Evolutionary conservation across 2,113 vertebrate genomes (phyloP).

Genomic region (Antechinus flavipes): DNA sequence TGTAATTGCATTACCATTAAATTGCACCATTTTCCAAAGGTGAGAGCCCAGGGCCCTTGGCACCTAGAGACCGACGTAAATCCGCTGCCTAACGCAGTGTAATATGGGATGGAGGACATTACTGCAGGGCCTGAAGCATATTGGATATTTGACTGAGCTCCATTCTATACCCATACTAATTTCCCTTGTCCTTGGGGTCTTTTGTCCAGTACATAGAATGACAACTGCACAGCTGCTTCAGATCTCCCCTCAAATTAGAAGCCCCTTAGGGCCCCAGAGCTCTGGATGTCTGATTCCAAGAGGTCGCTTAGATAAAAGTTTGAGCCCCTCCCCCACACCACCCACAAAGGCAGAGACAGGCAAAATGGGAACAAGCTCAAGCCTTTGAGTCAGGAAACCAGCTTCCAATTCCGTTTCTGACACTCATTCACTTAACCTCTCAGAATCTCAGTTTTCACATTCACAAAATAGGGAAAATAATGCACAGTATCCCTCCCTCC

Average conservation of each 20-base stretch:
- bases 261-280: neutral
- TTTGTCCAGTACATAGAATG: neutral
- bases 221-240: neutral
- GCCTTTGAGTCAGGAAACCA: neutral
- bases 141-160: conserved; percentile 38
- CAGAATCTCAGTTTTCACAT: neutral
- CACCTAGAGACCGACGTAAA: conserved; percentile 60
- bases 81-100: conserved; percentile 44
- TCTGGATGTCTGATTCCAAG: neutral
- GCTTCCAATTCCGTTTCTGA: neutral
- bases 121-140: conserved; percentile 49
- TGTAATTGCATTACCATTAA: conserved; percentile 81
- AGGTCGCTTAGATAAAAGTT: neutral
- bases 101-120: conserved; percentile 5
- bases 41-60: conserved; percentile 71
- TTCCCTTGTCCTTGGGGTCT: conserved; percentile 51
- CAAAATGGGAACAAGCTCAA: neutral
- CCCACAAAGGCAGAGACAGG: neutral
- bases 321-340: neutral
- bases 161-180: conserved; percentile 58
- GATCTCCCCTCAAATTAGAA: neutral
- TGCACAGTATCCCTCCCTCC: neutral
- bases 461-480: neutral
- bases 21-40: conserved; percentile 79
- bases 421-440: neutral